A percentile compares a stretch with the other conserved stretches of the same genome.
Evolutionary conservation across 1,140 invertebrate genomes (phyloP).

Genomic region (Lysiphlebus fabarum): DNA sequence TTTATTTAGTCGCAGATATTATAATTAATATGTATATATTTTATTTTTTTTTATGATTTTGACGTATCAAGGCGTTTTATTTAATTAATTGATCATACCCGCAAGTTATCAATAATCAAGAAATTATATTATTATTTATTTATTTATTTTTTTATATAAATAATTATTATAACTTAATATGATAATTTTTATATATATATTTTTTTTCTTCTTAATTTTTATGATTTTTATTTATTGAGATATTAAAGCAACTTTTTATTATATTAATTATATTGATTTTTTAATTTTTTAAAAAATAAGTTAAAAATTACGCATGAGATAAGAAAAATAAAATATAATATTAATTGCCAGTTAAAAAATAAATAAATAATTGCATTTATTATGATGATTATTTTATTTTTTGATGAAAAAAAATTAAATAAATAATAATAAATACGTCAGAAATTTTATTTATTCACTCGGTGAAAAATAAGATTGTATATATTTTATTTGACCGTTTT

Average conservation of each 20-base stretch:
- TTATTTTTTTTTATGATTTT: slow-evolving; percentile 8
- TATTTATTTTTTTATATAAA: background rate
- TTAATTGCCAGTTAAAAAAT: too few relatives aligned
- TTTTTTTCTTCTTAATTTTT: too few relatives aligned
- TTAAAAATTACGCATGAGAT: too few relatives aligned
- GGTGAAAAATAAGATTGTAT: slow-evolving; percentile 2
- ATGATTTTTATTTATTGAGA: too few relatives aligned
- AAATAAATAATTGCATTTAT: too few relatives aligned
- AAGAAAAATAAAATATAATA: too few relatives aligned
- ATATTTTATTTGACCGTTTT: too few relatives aligned
- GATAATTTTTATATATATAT: slow-evolving; percentile 1
- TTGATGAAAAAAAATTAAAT: too few relatives aligned
- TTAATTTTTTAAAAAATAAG: too few relatives aligned
- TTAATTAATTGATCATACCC: slow-evolving; percentile 3
- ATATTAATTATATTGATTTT: too few relatives aligned
- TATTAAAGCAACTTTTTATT: too few relatives aligned
- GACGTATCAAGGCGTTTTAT: background rate
- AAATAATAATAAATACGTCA: background rate
- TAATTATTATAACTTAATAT: background rate
- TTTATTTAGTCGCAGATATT: background rate
- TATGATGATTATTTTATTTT: too few relatives aligned
- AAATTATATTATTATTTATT: slow-evolving; percentile 6
- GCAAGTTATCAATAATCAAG: background rate
- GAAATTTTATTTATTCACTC: slow-evolving; percentile 2
- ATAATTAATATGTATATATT: background rate